Percentiles rank a stretch among this genome's conserved stretches.
Evolutionary conservation across 2,797 vertebrate genomes (phyloP).

Genomic region (Cyprinella venusta): DNA sequence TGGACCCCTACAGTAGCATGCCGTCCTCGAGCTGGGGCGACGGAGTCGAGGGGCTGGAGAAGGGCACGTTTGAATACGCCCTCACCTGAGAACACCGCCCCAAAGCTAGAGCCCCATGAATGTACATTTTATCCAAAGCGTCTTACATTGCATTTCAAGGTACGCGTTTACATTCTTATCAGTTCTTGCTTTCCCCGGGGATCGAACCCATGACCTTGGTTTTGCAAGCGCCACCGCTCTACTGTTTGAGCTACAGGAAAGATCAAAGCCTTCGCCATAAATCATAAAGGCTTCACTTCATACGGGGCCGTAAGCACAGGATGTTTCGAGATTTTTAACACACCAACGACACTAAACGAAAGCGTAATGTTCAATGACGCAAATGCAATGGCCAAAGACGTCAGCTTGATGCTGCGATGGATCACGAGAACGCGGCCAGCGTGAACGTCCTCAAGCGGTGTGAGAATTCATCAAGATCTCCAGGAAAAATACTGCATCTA

Average conservation of each 20-base stretch:
- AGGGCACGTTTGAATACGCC: slow-evolving; percentile 96
- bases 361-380: not conserved
- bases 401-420: not conserved
- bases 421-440: not conserved
- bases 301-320: not conserved
- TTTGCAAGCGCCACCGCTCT: too few relatives aligned
- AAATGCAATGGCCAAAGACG: slow-evolving; percentile 1
- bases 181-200: too few relatives aligned
- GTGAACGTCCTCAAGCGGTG: not conserved
- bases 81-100: slow-evolving; percentile 85
- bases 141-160: too few relatives aligned
- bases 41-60: slow-evolving; percentile 93
- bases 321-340: not conserved
- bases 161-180: too few relatives aligned
- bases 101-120: not conserved
- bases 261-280: too few relatives aligned
- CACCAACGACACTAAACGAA: not conserved
- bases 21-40: slow-evolving; percentile 96
- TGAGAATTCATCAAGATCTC: not conserved
- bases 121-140: too few relatives aligned
- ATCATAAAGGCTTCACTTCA: not conserved
- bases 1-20: slow-evolving; percentile 98
- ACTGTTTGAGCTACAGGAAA: too few relatives aligned
- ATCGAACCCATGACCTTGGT: too few relatives aligned
- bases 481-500: not conserved